Evolutionary conservation across 2,888 invertebrate species (phyloP), one percentile per base, ranked within the genome.

Genomic region (Artemia sinica): DNA sequence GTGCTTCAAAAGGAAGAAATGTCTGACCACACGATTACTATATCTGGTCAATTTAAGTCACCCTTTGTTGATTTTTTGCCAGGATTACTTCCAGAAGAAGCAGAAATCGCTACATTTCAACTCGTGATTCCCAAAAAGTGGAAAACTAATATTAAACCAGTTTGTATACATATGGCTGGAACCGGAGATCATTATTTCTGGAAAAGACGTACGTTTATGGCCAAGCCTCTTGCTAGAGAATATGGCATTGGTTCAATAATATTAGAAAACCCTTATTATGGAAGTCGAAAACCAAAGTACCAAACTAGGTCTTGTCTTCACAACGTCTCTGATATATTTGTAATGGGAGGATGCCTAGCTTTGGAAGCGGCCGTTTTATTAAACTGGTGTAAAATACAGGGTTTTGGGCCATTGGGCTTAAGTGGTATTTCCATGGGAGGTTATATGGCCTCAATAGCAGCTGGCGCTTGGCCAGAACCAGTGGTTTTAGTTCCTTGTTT

Each of bases 341-440:
- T 97, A 73, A 98, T 98, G 97, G 97, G 97, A 70, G 96, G 93
- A 65, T 92, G 95, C 76, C 81, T 98, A 71, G 89, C 97, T 72
- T 82, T 96, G 74, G 98, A 98, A 80, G 88, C 91, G 63, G 80
- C 93, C 74, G 94, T 89, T 67, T 81, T 98, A 73, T 84, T 97
- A 73, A 87, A 93, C 78, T 97, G 95, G 95, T 91, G 92, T 77
- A 91, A 93, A 79, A 81, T 84, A 69, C 84, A 89, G 76, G 95
- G 94, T 13, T 88, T 87, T 74, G 93, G 94, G 12, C 96, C 97
- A 0, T 82, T 97, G 41, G 95, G 94, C 68, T 84, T 97, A 69
- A 92, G 94, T 50, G 97, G 96, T 11, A 83, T 96, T 69, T 96
- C 96, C 49, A 95, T 97, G 95, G 96, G 96, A 70, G 96, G 96